Base-by-base conservation (phyloP, 2,888 invertebrate genomes). In the Agrilus biguttatus region DNA sequence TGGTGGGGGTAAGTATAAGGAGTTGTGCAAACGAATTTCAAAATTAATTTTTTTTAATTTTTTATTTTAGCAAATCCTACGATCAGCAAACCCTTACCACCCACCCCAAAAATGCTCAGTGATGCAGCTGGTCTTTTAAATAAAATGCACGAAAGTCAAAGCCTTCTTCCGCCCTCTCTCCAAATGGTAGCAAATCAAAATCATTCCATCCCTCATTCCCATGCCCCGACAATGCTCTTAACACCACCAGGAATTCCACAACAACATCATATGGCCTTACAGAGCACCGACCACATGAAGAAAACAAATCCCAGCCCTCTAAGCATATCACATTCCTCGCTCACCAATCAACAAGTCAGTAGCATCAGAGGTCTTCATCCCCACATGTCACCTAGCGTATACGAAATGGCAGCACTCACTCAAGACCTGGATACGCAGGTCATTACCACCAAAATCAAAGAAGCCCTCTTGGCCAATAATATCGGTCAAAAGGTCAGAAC, bases 391-490 rank as follows among this genome's bases (percentile, higher is more conserved):
- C 90, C 91, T n/a, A 92, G 91, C 55, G 93, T 95, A 13, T 92
- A 95, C 65, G 95, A 96, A 67, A 91, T 95, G 86, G 93, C 95
- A 1, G 95, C 95, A 5, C 74, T 95, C 36, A 95, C 95, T 8
- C 91, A 91, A 57, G 95, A 95, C 64, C 75, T 97, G 49, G 96
- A 97, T 67, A 97, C 97, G 2, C 91, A 95, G 62, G 82, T 85
- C 14, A 91, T 96, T 55, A 96, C 96, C 2, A 92, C 92, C 8
- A 90, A 91, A 66, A 95, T 96, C 62, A 97, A 96, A 63, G 96
- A 96, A 65, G 92, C 95, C 0, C 72, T 97, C 8, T 72, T 96
- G 41, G 93, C 95, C 34, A 95, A 96, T 65, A 96, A 96, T 61
- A 92, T 97, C 53, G 96, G 96, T 3, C 97, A 97, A 68, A 96